These are phyloP conservation scores for Momotus momota DNA, from an alignment of 2,797 vertebrate genomes.

Conservation along the genomic window DNA sequence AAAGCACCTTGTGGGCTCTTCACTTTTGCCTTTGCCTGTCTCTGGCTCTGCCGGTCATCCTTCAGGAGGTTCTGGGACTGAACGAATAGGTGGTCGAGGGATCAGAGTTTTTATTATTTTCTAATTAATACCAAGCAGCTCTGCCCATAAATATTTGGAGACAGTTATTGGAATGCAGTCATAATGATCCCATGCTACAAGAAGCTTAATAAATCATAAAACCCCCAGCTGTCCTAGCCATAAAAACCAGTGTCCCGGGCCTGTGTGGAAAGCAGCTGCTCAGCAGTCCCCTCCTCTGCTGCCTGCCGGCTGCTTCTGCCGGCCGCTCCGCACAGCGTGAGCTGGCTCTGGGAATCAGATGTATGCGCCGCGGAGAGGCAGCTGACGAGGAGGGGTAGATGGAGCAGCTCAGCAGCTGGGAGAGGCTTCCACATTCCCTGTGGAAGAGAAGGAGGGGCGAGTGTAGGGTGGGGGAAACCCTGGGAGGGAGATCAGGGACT, in stretches of 20 bases:
- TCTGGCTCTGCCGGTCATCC: not conserved
- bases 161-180: constrained; percentile 63
- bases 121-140: constrained; percentile 1
- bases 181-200: not conserved
- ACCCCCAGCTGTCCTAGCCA: constrained; percentile 27
- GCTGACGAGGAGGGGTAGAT: constrained; percentile 42
- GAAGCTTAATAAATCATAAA: constrained; percentile 47
- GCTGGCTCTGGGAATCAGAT: constrained; percentile 45
- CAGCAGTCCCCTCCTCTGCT: constrained; percentile 25
- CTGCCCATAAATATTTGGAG: constrained; percentile 49
- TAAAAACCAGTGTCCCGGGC: not conserved
- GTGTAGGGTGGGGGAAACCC: not conserved
- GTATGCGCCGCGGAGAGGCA: constrained; percentile 15
- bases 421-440: not conserved
- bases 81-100: not conserved
- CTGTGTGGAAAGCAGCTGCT: constrained; percentile 57
- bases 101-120: not conserved
- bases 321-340: constrained; percentile 29
- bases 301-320: constrained; percentile 69
- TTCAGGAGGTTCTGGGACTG: not conserved
- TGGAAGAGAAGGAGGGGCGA: not conserved
- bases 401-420: constrained; percentile 58
- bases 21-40: not conserved
- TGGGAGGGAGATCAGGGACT: not conserved
- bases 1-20: not conserved